These are phyloP conservation scores for Sardinella longiceps DNA, from an alignment of 2,797 vertebrate species.

Conservation along the genomic window DNA sequence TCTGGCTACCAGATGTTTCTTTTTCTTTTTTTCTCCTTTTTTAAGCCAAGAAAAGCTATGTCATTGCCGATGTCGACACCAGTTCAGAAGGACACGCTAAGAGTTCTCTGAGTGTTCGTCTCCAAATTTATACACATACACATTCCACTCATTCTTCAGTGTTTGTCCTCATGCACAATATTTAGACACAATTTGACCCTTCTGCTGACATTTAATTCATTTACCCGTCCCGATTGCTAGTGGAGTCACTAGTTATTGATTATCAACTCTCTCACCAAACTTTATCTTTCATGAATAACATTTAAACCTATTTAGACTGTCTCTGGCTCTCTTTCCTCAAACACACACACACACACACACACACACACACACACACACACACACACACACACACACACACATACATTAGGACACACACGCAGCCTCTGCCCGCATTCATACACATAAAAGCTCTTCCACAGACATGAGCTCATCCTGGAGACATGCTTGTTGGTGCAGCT, in stretches of 20 bases:
- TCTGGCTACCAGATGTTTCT: not conserved
- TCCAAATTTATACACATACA: not conserved
- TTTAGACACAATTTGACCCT: too few relatives aligned
- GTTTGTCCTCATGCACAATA: not conserved
- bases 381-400: not conserved
- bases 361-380: not conserved
- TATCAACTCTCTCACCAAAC: too few relatives aligned
- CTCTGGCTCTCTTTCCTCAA: not conserved
- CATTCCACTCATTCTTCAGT: not conserved
- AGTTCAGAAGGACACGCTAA: not conserved
- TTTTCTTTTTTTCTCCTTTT: too few relatives aligned
- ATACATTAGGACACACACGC: not conserved
- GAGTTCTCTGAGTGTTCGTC: too few relatives aligned
- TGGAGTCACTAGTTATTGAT: not conserved
- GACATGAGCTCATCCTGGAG: slow-evolving; percentile 81
- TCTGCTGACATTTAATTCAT: not conserved
- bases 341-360: not conserved
- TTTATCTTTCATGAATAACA: not conserved
- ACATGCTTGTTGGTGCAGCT: slow-evolving; percentile 76
- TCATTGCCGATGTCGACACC: slow-evolving; percentile 3
- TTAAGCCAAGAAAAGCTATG: not conserved
- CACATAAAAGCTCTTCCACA: slow-evolving; percentile 65
- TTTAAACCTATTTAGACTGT: not conserved
- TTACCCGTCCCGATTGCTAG: not conserved
- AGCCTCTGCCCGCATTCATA: slow-evolving; percentile 30